Base-by-base conservation (phyloP, 2,888 invertebrate genomes). In the Platyscelio sp. region DNA sequence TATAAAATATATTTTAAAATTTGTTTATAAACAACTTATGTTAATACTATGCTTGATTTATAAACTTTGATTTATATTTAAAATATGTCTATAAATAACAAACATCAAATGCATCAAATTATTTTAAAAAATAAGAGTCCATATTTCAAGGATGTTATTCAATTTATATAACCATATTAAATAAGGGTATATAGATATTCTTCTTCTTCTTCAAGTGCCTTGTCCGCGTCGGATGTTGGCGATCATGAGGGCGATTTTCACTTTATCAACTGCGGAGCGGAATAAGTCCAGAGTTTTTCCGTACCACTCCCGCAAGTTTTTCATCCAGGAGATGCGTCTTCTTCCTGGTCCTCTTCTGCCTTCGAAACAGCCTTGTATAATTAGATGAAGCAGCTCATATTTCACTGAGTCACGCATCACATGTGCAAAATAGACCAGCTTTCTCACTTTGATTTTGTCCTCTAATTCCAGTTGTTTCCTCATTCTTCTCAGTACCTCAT, bases 331-430 rank as follows among this genome's bases (percentile, higher is more conserved):
- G 54, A 54, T 54, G 54, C 26, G 54, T 54, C 54, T 54, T 54
- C 54, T 54, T 26, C 54, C 54, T 54, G 54, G 54, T 54, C 54
- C 54, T 54, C 54, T 54, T 54, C 26, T 26, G 54, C 26, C 26
- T 26, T 54, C 54, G 54, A 54, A 54, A 54, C 54, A 26, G 13
- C 26, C 54, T 54, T 54, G 54, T 26, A 54, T 54, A 11, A 54
- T 54, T 9, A 54, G 13, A 54, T 54, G 26, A 54, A 54, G 54
- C 24, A 54, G 24, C 15, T 54, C 54, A 13, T 54, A 54, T 26
- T 54, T 54, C 26, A 9, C 26, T 11, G 54, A 15, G 49, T 49
- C 49, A 49, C 54, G 54, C 54, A 54, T 54, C 24, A 54, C 54
- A 54, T 54, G 54, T 11, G 26, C 54, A 54, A 54, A 54, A 54